These are phyloP conservation scores for Miltochrista miniata DNA, from an alignment of 2,888 invertebrate genomes.

Conservation along the genomic window DNA sequence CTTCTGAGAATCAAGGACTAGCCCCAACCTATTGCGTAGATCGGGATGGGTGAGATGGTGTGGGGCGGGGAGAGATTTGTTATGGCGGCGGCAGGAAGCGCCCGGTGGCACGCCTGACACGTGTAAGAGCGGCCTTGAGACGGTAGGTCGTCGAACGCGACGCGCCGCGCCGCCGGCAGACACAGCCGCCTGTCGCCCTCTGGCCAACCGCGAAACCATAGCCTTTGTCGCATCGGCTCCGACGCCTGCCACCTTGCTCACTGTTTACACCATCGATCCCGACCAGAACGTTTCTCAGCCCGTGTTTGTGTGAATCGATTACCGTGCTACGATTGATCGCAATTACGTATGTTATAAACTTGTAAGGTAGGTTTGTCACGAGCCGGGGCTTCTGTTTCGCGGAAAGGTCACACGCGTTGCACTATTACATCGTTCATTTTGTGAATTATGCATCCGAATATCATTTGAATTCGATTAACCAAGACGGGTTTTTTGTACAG, in stretches of 20 bases:
- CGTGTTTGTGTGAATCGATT: constrained; percentile 9
- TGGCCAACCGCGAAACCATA: constrained; percentile 52
- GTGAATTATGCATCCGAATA: constrained; percentile 60
- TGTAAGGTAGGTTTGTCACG: constrained; percentile 13
- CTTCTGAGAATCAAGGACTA: constrained; percentile 31
- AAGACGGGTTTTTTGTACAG: constrained; percentile 49
- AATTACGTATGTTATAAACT: constrained; percentile 17
- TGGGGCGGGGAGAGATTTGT: constrained; percentile 73
- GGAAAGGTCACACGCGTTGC: constrained; percentile 49
- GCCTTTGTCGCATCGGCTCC: constrained; percentile 52
- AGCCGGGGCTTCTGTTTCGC: constrained; percentile 29
- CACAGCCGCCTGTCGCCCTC: constrained; percentile 59
- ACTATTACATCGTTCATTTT: constrained; percentile 43
- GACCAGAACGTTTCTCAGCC: constrained; percentile 1
- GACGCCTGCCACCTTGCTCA: constrained; percentile 41
- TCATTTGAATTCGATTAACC: constrained; percentile 49
- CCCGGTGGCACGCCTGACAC: constrained; percentile 74
- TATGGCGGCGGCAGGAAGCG: constrained; percentile 79
- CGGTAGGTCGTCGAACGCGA: constrained; percentile 74
- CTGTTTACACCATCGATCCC: constrained; percentile 27
- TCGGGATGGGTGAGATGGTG: constrained; percentile 48
- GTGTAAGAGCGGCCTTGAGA: constrained; percentile 81
- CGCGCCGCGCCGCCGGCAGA: constrained; percentile 57
- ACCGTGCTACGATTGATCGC: constrained; percentile 11
- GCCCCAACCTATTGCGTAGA: constrained; percentile 26